phyloP scores from a whole-genome alignment of 2,888 invertebrate species.

The Venustoraphidia nigricollis region DNA sequence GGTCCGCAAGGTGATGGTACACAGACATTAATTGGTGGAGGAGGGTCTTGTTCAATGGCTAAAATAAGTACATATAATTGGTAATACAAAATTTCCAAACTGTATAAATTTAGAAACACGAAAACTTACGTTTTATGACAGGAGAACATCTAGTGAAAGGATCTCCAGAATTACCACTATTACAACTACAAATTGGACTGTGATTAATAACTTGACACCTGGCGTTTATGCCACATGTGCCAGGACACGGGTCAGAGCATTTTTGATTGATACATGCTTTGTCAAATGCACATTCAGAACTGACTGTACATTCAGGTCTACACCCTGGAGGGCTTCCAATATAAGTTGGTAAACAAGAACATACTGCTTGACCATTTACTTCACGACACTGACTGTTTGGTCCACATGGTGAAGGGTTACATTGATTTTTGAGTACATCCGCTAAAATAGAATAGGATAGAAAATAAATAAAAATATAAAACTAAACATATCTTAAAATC shows the following conservation, averaged over 20 bases:
- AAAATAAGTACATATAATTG: neutral
- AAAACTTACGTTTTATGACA: conserved; percentile 25
- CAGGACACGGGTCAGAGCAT: conserved; percentile 56
- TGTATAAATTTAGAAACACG: neutral
- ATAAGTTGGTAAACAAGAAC: conserved; percentile 50
- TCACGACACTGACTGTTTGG: conserved; percentile 64
- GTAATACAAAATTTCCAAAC: neutral
- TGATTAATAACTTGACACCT: conserved; percentile 58
- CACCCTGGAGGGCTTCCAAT: conserved; percentile 52
- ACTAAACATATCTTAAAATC: neutral
- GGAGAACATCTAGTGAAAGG: conserved; percentile 44
- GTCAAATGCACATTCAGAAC: conserved; percentile 51
- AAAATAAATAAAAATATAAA: neutral
- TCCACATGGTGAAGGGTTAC: conserved; percentile 54
- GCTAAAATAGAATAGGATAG: neutral
- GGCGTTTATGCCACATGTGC: conserved; percentile 57
- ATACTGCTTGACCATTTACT: conserved; percentile 51
- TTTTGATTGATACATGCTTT: conserved; percentile 52
- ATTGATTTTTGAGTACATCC: conserved; percentile 33
- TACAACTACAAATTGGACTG: conserved; percentile 54
- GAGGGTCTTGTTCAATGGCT: conserved; percentile 10
- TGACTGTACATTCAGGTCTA: conserved; percentile 55
- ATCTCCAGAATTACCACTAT: conserved; percentile 42
- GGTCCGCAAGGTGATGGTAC: conserved; percentile 52
- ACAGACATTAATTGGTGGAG: conserved; percentile 35